Evolutionary conservation across 2,888 invertebrate species (phyloP).

Genomic region (Acronicta alni): DNA sequence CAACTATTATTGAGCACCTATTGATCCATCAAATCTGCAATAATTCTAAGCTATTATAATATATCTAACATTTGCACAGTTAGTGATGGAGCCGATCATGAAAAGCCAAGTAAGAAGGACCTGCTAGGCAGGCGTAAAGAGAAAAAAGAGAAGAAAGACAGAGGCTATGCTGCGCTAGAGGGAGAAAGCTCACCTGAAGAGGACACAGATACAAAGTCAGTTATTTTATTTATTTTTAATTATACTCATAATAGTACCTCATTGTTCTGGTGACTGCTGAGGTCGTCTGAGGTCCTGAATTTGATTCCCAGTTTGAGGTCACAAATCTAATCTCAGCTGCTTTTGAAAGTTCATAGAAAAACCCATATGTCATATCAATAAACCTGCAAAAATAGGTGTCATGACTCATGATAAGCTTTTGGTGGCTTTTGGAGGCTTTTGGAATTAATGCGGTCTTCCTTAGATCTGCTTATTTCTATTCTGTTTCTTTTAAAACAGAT

Average conservation of each 20-base stretch:
- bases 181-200: slow-evolving; percentile 98
- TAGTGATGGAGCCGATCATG: slow-evolving; percentile 95
- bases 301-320: too few species aligned
- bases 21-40: neutral
- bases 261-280: neutral
- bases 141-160: slow-evolving; percentile 94
- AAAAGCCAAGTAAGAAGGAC: slow-evolving; percentile 94
- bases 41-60: neutral
- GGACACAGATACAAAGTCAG: slow-evolving; percentile 94
- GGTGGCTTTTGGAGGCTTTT: too few species aligned
- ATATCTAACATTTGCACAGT: slow-evolving; percentile 85
- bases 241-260: neutral
- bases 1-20: too few species aligned
- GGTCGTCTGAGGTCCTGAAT: too few species aligned
- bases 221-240: slow-evolving; percentile 4
- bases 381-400: too few species aligned
- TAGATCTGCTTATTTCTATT: neutral
- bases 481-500: too few species aligned
- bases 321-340: too few species aligned
- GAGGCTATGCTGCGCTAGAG: slow-evolving; percentile 97
- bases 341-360: too few species aligned
- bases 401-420: too few species aligned
- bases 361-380: too few species aligned
- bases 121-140: slow-evolving; percentile 94
- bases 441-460: too few species aligned